These are phyloP conservation scores for Oreotrochilus melanogaster DNA, from an alignment of 2,113 vertebrate species.

Conservation along the genomic window DNA sequence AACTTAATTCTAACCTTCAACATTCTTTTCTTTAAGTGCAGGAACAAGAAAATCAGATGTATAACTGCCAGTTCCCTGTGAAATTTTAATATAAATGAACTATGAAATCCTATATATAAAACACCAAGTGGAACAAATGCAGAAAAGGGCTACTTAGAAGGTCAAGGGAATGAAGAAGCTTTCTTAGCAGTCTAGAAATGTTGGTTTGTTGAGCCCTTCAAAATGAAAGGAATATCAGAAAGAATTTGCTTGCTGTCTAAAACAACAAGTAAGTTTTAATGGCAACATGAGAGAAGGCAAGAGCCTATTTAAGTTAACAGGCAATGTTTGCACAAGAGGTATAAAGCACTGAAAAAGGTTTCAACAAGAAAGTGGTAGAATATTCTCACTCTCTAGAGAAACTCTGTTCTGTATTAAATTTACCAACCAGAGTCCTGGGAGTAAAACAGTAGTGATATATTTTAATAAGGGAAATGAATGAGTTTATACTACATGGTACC, in stretches of 20 bases:
- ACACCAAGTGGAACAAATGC: background rate
- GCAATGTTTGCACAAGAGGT: background rate
- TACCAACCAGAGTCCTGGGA: background rate
- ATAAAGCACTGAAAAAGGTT: background rate
- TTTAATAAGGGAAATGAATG: background rate
- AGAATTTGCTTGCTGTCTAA: background rate
- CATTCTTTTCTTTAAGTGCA: background rate
- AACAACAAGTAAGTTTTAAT: background rate
- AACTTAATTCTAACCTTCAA: background rate
- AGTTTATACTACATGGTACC: background rate
- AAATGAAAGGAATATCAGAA: background rate
- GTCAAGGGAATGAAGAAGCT: background rate
- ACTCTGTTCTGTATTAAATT: background rate
- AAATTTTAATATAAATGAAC: background rate
- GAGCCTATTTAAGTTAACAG: accelerated
- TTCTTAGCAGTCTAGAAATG: background rate
- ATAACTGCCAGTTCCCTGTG: background rate
- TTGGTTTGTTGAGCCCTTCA: background rate
- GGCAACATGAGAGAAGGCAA: background rate
- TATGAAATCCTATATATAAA: background rate
- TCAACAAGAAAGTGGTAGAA: background rate
- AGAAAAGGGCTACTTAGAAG: background rate
- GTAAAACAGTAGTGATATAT: background rate
- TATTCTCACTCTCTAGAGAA: background rate
- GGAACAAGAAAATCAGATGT: background rate